These are phyloP conservation scores for Strix uralensis DNA, from an alignment of 2,113 vertebrate species.

Conservation along the genomic window DNA sequence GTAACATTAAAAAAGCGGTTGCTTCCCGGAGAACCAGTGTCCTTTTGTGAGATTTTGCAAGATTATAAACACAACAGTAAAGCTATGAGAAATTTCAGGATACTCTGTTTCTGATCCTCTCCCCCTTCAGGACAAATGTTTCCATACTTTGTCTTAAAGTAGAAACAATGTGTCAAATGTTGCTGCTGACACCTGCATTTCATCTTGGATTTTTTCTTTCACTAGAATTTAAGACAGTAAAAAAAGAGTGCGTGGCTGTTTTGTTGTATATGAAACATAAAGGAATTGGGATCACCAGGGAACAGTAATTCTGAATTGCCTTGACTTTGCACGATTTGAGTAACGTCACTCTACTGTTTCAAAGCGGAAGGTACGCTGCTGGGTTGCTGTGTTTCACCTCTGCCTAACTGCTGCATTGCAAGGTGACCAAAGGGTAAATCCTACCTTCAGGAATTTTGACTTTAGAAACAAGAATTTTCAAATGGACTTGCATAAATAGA, in stretches of 20 bases:
- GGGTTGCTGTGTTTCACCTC: background rate
- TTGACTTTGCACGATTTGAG: background rate
- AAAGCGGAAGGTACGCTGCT: background rate
- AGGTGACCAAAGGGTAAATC: background rate
- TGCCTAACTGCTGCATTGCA: background rate
- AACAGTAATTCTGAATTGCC: background rate
- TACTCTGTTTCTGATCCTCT: background rate
- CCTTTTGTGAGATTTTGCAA: background rate
- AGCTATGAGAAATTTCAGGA: background rate
- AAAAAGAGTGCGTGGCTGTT: background rate
- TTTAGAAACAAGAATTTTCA: background rate
- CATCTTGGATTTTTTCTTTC: background rate
- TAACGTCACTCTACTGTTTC: background rate
- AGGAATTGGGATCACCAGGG: background rate
- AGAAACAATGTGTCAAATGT: background rate
- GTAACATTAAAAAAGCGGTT: background rate
- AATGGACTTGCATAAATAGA: background rate
- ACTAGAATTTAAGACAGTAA: background rate
- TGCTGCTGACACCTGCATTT: background rate
- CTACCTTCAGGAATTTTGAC: background rate
- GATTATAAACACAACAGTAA: background rate
- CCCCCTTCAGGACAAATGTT: background rate
- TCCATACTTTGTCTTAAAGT: background rate
- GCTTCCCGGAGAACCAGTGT: background rate
- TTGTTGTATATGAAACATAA: background rate